A percentile compares a stretch with the other conserved stretches of the same genome.
Evolutionary conservation across 2,888 invertebrate genomes (phyloP).

Genomic region (Acrobasis consociella): DNA sequence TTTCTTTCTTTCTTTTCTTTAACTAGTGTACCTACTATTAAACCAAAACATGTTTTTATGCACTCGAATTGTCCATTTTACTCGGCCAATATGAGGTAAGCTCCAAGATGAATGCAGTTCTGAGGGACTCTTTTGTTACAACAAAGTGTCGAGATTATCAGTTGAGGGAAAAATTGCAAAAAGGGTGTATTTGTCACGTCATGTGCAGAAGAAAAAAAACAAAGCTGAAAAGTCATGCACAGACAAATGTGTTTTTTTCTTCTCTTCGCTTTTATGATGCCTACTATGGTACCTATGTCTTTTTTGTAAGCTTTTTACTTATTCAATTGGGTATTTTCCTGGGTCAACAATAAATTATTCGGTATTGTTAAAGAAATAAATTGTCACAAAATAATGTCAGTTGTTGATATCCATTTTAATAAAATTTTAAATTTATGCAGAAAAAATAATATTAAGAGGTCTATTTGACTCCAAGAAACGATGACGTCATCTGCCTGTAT

Average conservation of each 20-base stretch:
- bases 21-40: no score
- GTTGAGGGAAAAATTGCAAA: neutral
- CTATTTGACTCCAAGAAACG: no score
- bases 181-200: neutral
- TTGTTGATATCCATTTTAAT: no score
- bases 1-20: no score
- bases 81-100: neutral
- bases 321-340: no score
- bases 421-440: no score
- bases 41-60: neutral
- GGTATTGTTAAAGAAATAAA: no score
- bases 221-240: neutral
- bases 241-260: neutral
- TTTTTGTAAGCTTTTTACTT: neutral
- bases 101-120: neutral
- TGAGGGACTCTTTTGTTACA: neutral
- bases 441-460: no score
- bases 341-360: no score
- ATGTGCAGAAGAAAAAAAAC: neutral
- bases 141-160: slow-evolving; percentile 2
- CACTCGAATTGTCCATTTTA: neutral
- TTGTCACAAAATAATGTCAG: no score
- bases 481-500: no score
- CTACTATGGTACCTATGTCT: neutral
- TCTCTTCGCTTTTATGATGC: neutral